phyloP scores from a whole-genome alignment of 37 sponge, comb jelly and placozoan species.

The Beroe forskalii region DNA sequence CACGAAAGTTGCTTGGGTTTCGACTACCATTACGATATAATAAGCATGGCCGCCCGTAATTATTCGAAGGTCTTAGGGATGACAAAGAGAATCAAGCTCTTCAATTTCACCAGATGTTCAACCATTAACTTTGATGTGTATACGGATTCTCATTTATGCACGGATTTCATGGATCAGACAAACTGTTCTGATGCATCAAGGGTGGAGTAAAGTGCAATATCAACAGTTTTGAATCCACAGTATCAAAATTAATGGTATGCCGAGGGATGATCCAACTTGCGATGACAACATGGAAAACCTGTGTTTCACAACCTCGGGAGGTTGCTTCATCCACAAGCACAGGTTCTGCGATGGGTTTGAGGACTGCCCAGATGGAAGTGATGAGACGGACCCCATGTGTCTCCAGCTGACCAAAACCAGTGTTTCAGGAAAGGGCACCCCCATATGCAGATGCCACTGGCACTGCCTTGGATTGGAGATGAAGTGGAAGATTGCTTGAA shows the following conservation, averaged over 20 bases:
- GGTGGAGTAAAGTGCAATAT: not conserved
- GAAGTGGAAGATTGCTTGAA: not conserved
- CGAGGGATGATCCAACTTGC: not conserved
- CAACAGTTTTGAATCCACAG: not conserved
- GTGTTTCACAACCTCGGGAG: not conserved
- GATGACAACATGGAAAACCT: not conserved
- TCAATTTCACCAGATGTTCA: not conserved
- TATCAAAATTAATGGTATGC: not conserved
- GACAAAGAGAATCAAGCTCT: no score
- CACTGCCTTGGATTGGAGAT: not conserved
- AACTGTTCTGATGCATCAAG: not conserved
- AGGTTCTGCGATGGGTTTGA: slow-evolving; percentile 8
- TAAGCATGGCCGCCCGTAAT: no score
- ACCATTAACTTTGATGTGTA: not conserved
- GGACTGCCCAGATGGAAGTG: slow-evolving; percentile 24
- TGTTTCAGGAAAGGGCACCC: not conserved
- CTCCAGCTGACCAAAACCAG: not conserved
- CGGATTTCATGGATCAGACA: not conserved
- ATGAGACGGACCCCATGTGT: slow-evolving; percentile 15
- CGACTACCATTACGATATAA: no score
- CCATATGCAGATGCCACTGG: not conserved
- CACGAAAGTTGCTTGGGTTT: no score
- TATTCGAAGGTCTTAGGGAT: no score
- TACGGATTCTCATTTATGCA: no score
- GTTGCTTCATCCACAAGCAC: slow-evolving; percentile 22